Base-by-base conservation (phyloP, 2,888 invertebrate species). In the Dione vanillae region DNA sequence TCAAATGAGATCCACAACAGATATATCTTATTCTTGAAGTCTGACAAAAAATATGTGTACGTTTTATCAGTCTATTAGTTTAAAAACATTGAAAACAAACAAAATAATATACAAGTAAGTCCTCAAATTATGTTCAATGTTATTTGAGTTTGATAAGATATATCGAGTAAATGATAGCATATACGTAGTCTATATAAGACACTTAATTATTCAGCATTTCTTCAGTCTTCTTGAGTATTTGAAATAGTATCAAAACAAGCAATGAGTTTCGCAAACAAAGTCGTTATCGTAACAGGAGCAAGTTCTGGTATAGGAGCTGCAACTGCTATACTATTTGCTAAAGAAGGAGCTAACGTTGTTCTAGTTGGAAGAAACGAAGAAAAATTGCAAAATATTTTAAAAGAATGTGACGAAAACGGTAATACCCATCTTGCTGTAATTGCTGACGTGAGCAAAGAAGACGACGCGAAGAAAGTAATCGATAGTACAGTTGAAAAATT, bases 221-320 rank as follows among this genome's bases (percentile, higher is more conserved):
- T n/a, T n/a, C n/a, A n/a, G n/a, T n/a, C n/a, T n/a, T n/a, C n/a
- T n/a, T n/a, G n/a, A n/a, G n/a, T n/a, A 20, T 20, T 35, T 52
- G 52, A 35, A 41, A 2, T 41, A 20, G n/a, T n/a, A n/a, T n/a
- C n/a, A n/a, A n/a, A n/a, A n/a, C n/a, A n/a, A n/a, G n/a, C n/a
- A n/a, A n/a, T n/a, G n/a, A n/a, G n/a, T n/a, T n/a, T 78, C 49
- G 52, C 61, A 47, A 72, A 77, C 16, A 85, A 84, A 82, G 80
- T 83, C 0, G 83, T 80, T 0, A 10, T 84, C 1, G 69, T 85
- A 0, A 83, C 83, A 10, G 85, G 85, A 1, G 79, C 79, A 1
- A 82, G 84, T 59, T 77, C 80, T 0, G 84, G 85, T 1, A 85
- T 85, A 3, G 83, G 84, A 6, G 84, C 84, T 14, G 76, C 76